These are phyloP conservation scores for Triplophysa rosa DNA, from an alignment of 2,113 vertebrate species.

Conservation along the genomic window DNA sequence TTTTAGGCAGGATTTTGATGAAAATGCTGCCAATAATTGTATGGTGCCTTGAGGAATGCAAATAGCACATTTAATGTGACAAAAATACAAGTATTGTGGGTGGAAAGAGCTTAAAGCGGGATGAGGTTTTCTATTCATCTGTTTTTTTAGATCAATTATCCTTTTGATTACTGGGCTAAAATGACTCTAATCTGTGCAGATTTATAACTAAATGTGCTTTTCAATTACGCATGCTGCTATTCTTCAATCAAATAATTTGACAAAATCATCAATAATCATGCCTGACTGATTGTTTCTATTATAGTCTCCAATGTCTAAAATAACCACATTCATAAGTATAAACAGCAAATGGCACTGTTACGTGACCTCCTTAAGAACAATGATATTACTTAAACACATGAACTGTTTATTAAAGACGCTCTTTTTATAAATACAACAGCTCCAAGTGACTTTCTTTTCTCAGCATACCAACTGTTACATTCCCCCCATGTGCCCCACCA, in stretches of 20 bases:
- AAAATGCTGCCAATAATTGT: constrained; percentile 41
- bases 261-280: constrained; percentile 44
- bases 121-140: constrained; percentile 30
- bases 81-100: constrained; percentile 53
- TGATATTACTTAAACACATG: background rate
- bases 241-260: constrained; percentile 42
- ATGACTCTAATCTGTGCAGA: constrained; percentile 44
- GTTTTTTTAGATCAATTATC: constrained; percentile 46
- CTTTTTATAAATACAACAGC: background rate
- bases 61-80: constrained; percentile 41
- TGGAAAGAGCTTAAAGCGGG: constrained; percentile 38
- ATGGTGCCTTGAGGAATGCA: constrained; percentile 48
- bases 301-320: constrained; percentile 6
- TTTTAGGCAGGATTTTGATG: background rate
- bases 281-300: constrained; percentile 36
- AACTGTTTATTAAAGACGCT: too few species aligned
- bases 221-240: constrained; percentile 48
- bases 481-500: background rate
- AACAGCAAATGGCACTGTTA: background rate
- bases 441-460: background rate
- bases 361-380: background rate
- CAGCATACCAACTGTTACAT: constrained; percentile 27
- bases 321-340: background rate
- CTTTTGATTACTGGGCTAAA: constrained; percentile 46
- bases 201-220: constrained; percentile 40